Conservation (phyloP, 2,113 vertebrate genomes). For the Elephantulus edwardii region DNA sequence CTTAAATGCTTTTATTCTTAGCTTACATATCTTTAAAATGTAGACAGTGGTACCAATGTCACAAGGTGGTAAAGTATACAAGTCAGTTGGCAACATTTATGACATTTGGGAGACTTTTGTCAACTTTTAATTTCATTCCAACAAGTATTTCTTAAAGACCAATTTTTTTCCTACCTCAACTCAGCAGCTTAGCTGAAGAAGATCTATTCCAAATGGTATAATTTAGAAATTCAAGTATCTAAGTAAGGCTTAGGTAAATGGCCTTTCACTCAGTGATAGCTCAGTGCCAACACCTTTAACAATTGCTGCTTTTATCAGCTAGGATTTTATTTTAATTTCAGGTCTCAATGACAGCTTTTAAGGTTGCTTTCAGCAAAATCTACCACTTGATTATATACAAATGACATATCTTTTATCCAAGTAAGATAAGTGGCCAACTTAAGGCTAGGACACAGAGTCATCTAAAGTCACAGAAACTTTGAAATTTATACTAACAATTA, state of each 20-base stretch:
- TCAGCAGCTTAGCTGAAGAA: not conserved
- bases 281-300: constrained; percentile 14
- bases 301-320: not conserved
- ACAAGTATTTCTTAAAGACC: not conserved
- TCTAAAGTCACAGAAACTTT: constrained; percentile 48
- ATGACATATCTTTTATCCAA: constrained; percentile 1
- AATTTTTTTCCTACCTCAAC: not conserved
- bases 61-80: not conserved
- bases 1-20: constrained; percentile 5
- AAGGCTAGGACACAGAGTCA: not conserved
- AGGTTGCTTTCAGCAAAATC: constrained; percentile 39
- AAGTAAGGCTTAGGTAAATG: constrained; percentile 54
- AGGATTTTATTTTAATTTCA: constrained; percentile 52
- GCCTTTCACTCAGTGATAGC: not conserved
- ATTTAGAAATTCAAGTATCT: constrained; percentile 28
- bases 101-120: constrained; percentile 6
- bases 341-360: constrained; percentile 20
- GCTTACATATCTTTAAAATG: constrained; percentile 6
- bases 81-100: not conserved
- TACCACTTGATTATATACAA: constrained; percentile 6
- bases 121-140: constrained; percentile 46
- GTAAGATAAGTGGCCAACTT: not conserved
- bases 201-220: not conserved
- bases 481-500: constrained; percentile 31
- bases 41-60: not conserved